Evolutionary conservation across 2,888 invertebrate genomes (phyloP), one percentile per base, ranked within the genome.

Genomic region (Apotomis betuletana): DNA sequence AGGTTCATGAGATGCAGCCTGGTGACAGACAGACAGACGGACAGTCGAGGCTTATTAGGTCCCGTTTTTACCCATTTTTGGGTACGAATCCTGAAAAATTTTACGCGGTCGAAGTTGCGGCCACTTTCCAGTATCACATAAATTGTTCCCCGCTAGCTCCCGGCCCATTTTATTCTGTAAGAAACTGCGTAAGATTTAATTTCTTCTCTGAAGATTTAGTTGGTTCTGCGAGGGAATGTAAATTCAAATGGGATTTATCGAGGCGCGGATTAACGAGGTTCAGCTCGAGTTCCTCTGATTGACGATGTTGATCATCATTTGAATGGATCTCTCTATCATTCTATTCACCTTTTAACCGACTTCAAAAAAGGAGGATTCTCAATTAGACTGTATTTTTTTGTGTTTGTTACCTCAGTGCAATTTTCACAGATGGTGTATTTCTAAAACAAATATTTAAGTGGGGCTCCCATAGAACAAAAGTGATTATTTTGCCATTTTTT

Each of bases 181-280:
- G 71, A 71, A 71, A 71, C 71, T 67, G 71, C 67, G 71, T 71
- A 57, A 71, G 67, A 71, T 71, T 71, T 71, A 71, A 71, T 71
- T 71, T 71, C 71, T 71, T 71, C 65, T n/a, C 27, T 27, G 61
- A 67, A 71, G 71, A 71, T 71, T 71, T 71, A 71, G 71, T 71
- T 71, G 36, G 61, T 61, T 54, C 60, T 2, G 44, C 13, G 57
- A n/a, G 54, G 55, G 65, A 67, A 71, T 71, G 71, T 71, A 71
- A 67, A 71, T 71, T 71, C 57, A 38, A 12, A 60, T 13, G 15
- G 67, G 51, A 71, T 71, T 71, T 71, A 71, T 71, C 49, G 57
- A n/a, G 49, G n/a, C 59, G 4, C 10, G 61, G 67, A 71, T 71
- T 71, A 69, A 61, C 55, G 61, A 1, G 44, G 71, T 51, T 57